These are phyloP conservation scores for Xiphophorus birchmanni DNA, from an alignment of 2,797 vertebrate species.

Conservation along the genomic window DNA sequence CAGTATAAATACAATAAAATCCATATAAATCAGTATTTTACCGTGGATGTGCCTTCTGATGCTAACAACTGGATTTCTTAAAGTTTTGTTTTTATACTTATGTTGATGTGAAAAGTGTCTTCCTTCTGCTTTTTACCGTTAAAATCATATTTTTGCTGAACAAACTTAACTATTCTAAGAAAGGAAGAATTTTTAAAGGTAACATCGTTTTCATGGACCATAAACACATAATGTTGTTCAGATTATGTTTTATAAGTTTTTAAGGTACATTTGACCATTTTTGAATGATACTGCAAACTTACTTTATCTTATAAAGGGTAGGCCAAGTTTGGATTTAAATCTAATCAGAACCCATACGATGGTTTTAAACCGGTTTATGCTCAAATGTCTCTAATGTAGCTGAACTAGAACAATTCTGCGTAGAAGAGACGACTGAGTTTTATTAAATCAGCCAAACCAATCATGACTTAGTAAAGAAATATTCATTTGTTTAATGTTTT, in stretches of 20 bases:
- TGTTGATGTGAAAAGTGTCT: slow-evolving; percentile 32
- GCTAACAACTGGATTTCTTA: slow-evolving; percentile 32
- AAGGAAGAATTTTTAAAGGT: slow-evolving; percentile 67
- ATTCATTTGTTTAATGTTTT: not conserved
- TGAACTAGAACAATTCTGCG: not conserved
- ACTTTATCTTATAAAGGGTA: slow-evolving; percentile 59
- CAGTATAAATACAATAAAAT: too few species aligned
- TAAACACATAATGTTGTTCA: slow-evolving; percentile 80
- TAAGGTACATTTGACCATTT: slow-evolving; percentile 77
- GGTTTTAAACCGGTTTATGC: too few species aligned
- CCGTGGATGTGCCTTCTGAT: slow-evolving; percentile 6
- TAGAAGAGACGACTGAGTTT: not conserved
- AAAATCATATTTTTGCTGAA: slow-evolving; percentile 45
- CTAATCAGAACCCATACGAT: not conserved
- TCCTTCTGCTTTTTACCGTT: slow-evolving; percentile 34
- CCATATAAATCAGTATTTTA: too few species aligned
- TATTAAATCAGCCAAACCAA: not conserved
- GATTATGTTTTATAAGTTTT: slow-evolving; percentile 82
- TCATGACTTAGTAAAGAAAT: not conserved
- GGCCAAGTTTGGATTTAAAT: not conserved
- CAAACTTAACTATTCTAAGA: slow-evolving; percentile 41
- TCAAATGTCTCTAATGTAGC: too few species aligned
- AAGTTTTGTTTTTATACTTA: slow-evolving; percentile 36
- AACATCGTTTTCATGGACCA: slow-evolving; percentile 82
- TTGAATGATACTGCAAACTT: slow-evolving; percentile 67